Conservation (phyloP, 1,140 invertebrate species). For the Littorina saxatilis region DNA sequence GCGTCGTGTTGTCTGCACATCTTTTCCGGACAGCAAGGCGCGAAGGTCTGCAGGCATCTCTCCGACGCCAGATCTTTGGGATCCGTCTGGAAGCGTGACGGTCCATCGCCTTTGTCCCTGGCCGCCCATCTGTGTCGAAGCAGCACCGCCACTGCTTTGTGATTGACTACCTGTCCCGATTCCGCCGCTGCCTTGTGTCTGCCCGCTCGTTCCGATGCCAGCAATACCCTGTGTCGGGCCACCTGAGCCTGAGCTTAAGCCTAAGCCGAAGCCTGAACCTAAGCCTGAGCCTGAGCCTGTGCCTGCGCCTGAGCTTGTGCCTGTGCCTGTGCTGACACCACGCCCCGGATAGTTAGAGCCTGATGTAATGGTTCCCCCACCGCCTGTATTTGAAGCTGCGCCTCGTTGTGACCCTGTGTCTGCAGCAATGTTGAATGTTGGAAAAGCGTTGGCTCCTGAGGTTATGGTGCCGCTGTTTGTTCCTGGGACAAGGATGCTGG, state of each 20-base stretch:
- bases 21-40: constrained; percentile 14
- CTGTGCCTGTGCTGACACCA: not conserved
- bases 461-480: not conserved
- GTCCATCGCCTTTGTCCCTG: constrained; percentile 22
- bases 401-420: too few relatives aligned
- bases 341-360: too few relatives aligned
- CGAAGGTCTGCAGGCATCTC: constrained; percentile 34
- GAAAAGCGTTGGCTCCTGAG: constrained; percentile 15
- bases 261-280: too few relatives aligned
- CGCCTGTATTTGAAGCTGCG: not conserved
- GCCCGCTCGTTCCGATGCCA: too few relatives aligned
- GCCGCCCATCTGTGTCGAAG: not conserved
- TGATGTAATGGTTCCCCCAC: too few relatives aligned
- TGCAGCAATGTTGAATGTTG: too few relatives aligned
- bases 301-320: too few relatives aligned
- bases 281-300: too few relatives aligned
- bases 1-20: not conserved
- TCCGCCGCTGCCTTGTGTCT: constrained; percentile 1
- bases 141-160: not conserved
- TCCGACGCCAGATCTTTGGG: constrained; percentile 28
- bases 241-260: not conserved
- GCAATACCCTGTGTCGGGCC: not conserved
- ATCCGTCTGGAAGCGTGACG: constrained; percentile 36
- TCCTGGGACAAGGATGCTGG: not conserved
- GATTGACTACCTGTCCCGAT: too few relatives aligned